Evolutionary conservation across 2,797 vertebrate species (phyloP).

Genomic region (Pempheris klunzingeri): DNA sequence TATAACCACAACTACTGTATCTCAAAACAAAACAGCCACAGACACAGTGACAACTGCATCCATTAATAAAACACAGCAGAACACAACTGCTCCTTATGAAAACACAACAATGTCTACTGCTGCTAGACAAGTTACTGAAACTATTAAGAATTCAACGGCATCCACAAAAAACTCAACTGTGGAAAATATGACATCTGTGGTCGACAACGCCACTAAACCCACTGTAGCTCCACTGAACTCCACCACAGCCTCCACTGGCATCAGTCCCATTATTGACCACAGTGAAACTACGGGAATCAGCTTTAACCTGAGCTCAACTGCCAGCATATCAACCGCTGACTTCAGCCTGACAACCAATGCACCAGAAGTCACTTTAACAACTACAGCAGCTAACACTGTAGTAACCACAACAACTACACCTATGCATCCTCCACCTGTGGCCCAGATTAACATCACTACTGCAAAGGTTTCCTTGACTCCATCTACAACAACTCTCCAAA

Average conservation of each 20-base stretch:
- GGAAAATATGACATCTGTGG: background rate
- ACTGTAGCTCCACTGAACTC: slow-evolving; percentile 16
- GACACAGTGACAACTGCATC: slow-evolving; percentile 3
- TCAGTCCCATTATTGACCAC: background rate
- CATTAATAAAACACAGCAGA: slow-evolving; percentile 6
- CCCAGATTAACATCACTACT: background rate
- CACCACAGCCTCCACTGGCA: background rate
- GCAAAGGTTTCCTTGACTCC: background rate
- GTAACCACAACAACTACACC: background rate
- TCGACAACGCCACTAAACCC: slow-evolving; percentile 21
- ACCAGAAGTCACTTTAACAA: background rate
- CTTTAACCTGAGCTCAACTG: slow-evolving; percentile 3
- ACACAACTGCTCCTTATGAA: slow-evolving; percentile 10
- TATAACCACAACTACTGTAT: background rate
- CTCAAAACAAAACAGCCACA: slow-evolving; percentile 15
- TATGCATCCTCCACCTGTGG: background rate
- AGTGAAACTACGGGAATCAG: slow-evolving; percentile 2
- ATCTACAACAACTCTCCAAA: slow-evolving; percentile 7
- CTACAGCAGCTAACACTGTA: background rate
- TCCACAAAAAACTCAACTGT: background rate
- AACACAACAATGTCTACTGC: slow-evolving; percentile 21
- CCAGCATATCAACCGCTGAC: background rate
- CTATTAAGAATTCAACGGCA: background rate
- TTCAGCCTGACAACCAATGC: slow-evolving; percentile 12
- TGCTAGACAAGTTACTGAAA: background rate